Conservation (phyloP, 1,140 invertebrate species). For the Ephestia elutella region DNA sequence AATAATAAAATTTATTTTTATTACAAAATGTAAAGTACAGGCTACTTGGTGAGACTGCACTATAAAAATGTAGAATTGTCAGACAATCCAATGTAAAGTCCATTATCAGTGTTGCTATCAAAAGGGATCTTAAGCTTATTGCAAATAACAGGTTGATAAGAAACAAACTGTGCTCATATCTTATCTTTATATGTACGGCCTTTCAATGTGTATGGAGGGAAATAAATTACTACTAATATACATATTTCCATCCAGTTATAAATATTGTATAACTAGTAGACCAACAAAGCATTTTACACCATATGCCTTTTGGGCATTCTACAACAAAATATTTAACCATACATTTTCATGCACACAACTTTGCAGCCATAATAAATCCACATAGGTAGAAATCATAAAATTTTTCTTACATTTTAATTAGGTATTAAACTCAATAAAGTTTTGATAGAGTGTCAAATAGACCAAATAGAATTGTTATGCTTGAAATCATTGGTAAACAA, state of each 20-base stretch:
- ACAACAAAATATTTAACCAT: too few species aligned
- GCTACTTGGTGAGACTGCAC: constrained; percentile 39
- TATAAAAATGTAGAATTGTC: constrained; percentile 33
- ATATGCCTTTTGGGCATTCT: too few species aligned
- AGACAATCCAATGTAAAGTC: constrained; percentile 37
- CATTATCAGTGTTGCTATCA: constrained; percentile 62
- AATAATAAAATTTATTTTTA: constrained; percentile 22
- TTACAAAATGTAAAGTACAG: constrained; percentile 38
- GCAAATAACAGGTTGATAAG: constrained; percentile 69
- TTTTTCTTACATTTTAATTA: too few species aligned
- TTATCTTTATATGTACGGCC: constrained; percentile 53
- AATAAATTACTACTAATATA: constrained; percentile 12
- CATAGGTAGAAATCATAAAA: too few species aligned
- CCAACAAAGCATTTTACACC: too few species aligned
- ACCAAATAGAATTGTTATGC: too few species aligned
- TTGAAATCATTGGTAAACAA: too few species aligned
- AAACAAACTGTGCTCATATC: constrained; percentile 46
- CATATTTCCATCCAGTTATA: not conserved
- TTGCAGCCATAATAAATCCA: too few species aligned
- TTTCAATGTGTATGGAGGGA: constrained; percentile 30
- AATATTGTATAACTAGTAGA: too few species aligned
- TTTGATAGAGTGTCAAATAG: too few species aligned
- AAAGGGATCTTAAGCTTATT: constrained; percentile 65
- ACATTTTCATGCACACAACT: too few species aligned
- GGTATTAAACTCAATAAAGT: too few species aligned